Evolutionary conservation across 1,140 invertebrate genomes (phyloP).

Genomic region (Linepithema humile): DNA sequence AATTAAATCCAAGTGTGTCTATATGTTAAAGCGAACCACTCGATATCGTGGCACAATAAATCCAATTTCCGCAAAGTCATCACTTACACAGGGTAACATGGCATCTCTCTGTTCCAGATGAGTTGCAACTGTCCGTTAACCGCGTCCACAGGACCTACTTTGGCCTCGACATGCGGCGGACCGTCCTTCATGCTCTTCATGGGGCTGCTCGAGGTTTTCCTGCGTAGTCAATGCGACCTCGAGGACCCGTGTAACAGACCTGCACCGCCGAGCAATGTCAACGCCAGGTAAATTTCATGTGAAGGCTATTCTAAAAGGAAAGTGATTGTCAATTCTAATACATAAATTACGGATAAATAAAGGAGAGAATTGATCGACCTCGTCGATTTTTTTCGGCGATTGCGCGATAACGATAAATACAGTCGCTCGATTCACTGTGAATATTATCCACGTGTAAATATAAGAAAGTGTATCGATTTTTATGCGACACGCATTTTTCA

Average conservation of each 20-base stretch:
- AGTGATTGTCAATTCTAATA: not conserved
- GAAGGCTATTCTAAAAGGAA: not conserved
- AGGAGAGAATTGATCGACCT: not conserved
- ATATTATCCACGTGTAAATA: too few species aligned
- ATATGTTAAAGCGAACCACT: not conserved
- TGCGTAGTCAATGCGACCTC: conserved; percentile 92
- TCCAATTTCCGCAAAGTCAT: not conserved
- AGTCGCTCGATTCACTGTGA: too few species aligned
- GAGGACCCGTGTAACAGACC: conserved; percentile 93
- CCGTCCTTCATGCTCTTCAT: conserved; percentile 94
- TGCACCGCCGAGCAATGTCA: conserved; percentile 72
- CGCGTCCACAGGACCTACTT: conserved; percentile 89
- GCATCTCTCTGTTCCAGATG: conserved; percentile 75
- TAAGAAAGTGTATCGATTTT: not conserved
- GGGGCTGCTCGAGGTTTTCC: conserved; percentile 93
- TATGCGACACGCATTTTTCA: not conserved
- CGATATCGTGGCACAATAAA: not conserved
- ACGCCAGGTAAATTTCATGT: conserved; percentile 73
- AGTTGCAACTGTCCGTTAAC: conserved; percentile 90
- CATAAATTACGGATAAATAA: conserved; percentile 22
- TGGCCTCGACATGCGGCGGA: conserved; percentile 92
- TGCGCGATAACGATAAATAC: not conserved
- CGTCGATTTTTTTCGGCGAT: not conserved
- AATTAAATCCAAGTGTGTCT: not conserved
- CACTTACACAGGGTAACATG: not conserved